phyloP scores from a whole-genome alignment of 2,888 invertebrate genomes.

The Watsonalla binaria region DNA sequence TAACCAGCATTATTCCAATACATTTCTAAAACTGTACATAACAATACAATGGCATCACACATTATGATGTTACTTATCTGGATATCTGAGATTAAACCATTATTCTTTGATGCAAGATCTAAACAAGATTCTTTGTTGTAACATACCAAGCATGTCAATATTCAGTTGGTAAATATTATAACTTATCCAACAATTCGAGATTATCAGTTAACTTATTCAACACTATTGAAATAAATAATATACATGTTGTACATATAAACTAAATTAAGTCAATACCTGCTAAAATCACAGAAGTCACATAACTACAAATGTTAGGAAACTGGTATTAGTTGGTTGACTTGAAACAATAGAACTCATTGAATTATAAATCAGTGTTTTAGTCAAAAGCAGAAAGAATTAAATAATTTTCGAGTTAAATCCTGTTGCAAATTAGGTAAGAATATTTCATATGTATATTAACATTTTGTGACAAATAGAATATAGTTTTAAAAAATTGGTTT shows the following conservation, averaged over 20 bases:
- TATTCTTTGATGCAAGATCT: neutral
- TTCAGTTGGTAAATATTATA: neutral
- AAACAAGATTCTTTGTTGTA: neutral
- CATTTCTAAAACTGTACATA: neutral
- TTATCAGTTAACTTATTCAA: neutral
- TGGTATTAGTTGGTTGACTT: too few species aligned
- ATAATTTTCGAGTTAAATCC: too few species aligned
- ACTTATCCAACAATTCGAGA: neutral
- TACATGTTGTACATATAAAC: slow-evolving; percentile 6
- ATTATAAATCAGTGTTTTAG: neutral
- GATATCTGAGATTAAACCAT: neutral
- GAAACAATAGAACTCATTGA: neutral
- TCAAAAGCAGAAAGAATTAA: too few species aligned
- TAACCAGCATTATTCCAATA: neutral
- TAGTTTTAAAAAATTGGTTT: too few species aligned
- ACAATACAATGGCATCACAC: neutral
- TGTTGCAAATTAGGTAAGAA: too few species aligned
- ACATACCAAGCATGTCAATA: neutral
- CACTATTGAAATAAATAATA: slow-evolving; percentile 18
- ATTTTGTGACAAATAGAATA: too few species aligned
- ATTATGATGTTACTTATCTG: neutral
- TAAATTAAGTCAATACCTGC: slow-evolving; percentile 30
- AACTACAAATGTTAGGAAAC: slow-evolving; percentile 10
- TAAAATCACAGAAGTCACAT: slow-evolving; percentile 49
- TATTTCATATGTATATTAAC: too few species aligned